These are phyloP conservation scores for Mastomys natalensis DNA, from an alignment of 2,113 vertebrate genomes.

Conservation along the genomic window DNA sequence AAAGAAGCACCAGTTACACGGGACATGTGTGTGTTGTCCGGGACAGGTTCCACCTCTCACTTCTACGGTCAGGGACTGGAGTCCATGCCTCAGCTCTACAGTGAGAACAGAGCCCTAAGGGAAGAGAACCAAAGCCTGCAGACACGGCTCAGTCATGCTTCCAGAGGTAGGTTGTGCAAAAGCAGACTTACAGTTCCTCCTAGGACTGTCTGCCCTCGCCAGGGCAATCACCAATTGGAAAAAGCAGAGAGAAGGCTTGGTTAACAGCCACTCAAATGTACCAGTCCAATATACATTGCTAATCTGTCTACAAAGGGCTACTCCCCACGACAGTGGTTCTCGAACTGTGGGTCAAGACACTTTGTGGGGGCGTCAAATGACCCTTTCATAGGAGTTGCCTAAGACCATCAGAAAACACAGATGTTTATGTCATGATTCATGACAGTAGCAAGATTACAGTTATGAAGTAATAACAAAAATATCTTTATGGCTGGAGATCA, in stretches of 20 bases:
- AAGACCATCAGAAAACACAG: background rate
- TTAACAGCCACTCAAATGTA: background rate
- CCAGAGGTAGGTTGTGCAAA: conserved; percentile 85
- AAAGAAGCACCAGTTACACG: background rate
- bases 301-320: background rate
- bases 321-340: background rate
- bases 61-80: conserved; percentile 89
- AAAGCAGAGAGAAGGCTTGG: background rate
- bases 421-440: background rate
- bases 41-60: conserved; percentile 88
- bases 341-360: background rate
- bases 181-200: background rate
- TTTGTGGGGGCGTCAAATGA: background rate
- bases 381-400: background rate
- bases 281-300: background rate
- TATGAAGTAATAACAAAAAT: background rate
- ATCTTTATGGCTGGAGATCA: too few relatives aligned
- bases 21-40: background rate
- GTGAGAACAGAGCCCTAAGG: conserved; percentile 85
- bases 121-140: conserved; percentile 84
- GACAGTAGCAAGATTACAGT: background rate
- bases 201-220: accelerated
- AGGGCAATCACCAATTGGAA: background rate
- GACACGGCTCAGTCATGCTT: conserved; percentile 85
- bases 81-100: conserved; percentile 86